Base-by-base conservation (phyloP, 92 coral and sea anemone genomes). In the Phenganax subtilis region DNA sequence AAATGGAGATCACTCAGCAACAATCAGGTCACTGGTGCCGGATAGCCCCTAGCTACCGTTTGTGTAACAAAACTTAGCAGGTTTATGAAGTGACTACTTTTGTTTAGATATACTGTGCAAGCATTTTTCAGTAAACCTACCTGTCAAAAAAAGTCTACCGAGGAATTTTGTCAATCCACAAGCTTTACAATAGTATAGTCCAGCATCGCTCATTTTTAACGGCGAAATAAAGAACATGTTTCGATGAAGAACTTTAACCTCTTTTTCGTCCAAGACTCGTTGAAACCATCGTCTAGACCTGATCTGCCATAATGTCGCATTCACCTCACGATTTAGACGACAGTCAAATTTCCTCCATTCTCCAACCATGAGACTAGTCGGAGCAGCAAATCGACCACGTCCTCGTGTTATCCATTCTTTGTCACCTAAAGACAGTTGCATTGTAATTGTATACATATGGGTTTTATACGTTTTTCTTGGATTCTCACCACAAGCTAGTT, bases 151-250 rank as follows among this genome's bases (percentile, higher is more conserved):
- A 6, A 68, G n/a, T 1, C 6, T 0, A 37, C 73, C 73, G 29
- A 68, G 53, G n/a, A 4, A 37, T n/a, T 68, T 68, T 68, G 12
- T 30, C 52, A 29, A 37, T 3, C 73, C 73, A 68, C 73, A 68
- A 6, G 69, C 71, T 20, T 37, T 77, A 47, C 96, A 90, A 30
- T 72, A 87, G 56, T 90, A 90, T 52, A 11, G 62, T 2, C 96
- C 96, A 47, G 37, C 74, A 51, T 90, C 96, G 29, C 73, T 82
- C 44, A 15, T 5, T 44, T 75, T 69, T 69, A 84, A 85, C 17
- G 61, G 75, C 27, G 53, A 80, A 55, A 90, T 81, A 10, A 77
- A 66, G 47, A 88, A 89, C 54, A 60, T 61, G 51, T 84, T 71
- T 54, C 16, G 31, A 17, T 68, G 8, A 6, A 30, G 9, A 68